Conservation (phyloP, 2,797 vertebrate species). For the Eleutherodactylus coqui region DNA sequence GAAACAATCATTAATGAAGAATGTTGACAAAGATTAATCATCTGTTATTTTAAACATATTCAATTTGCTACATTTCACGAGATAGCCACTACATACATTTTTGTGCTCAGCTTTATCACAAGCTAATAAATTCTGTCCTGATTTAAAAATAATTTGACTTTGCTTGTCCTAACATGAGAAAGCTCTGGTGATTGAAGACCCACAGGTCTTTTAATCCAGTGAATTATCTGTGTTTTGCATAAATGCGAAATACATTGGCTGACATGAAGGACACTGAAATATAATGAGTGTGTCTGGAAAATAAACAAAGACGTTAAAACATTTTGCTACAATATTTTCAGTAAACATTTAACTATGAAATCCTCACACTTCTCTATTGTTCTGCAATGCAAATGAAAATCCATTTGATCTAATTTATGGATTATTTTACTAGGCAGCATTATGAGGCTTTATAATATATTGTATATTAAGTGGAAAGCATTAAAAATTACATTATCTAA, state of each 20-base stretch:
- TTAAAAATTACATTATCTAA: not conserved
- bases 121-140: not conserved
- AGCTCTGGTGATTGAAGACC: not conserved
- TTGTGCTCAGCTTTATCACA: not conserved
- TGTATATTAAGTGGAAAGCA: too few relatives aligned
- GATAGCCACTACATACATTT: not conserved
- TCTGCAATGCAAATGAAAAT: not conserved
- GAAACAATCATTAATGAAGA: not conserved
- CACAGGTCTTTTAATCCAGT: conserved; percentile 7
- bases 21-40: not conserved
- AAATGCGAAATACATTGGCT: not conserved
- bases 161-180: conserved; percentile 20
- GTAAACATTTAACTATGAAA: not conserved
- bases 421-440: not conserved
- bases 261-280: conserved; percentile 11
- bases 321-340: not conserved
- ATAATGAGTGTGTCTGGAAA: not conserved
- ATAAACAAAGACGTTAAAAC: conserved; percentile 4
- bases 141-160: conserved; percentile 24
- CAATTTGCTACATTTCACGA: not conserved
- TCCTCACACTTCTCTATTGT: not conserved
- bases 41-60: not conserved
- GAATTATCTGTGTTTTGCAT: conserved; percentile 23
- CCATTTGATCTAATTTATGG: too few relatives aligned
- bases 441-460: too few relatives aligned